Evolutionary conservation across 1,140 invertebrate genomes (phyloP).

Genomic region (Leguminivora glycinivorella): DNA sequence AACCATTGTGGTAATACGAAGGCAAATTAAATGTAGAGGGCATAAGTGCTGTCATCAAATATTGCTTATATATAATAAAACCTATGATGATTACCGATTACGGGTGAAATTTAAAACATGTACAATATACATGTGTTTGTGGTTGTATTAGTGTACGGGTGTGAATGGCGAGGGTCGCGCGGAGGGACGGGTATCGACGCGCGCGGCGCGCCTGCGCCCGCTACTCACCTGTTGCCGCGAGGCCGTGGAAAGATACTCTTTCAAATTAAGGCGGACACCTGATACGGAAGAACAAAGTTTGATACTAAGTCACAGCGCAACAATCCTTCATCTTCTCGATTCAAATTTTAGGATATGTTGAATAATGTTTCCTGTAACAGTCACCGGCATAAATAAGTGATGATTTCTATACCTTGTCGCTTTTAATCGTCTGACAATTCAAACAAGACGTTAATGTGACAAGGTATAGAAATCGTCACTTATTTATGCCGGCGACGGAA

Average conservation of each 20-base stretch:
- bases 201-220: conserved; percentile 65
- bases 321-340: background rate
- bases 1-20: background rate
- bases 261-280: conserved; percentile 72
- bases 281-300: conserved; percentile 63
- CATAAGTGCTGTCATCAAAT: background rate
- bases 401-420: too few relatives aligned
- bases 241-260: conserved; percentile 73
- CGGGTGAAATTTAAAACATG: conserved; percentile 32
- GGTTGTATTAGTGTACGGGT: conserved; percentile 61
- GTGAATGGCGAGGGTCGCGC: conserved; percentile 39
- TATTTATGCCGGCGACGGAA: too few relatives aligned
- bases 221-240: conserved; percentile 71
- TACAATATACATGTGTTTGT: conserved; percentile 45
- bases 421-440: too few relatives aligned
- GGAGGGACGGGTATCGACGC: conserved; percentile 67
- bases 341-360: conserved; percentile 7
- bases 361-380: too few relatives aligned
- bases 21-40: background rate
- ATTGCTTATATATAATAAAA: background rate
- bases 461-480: too few relatives aligned
- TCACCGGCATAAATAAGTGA: too few relatives aligned
- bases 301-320: conserved; percentile 23
- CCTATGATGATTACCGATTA: background rate
- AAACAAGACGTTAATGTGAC: too few relatives aligned